phyloP scores from a whole-genome alignment of 2,888 invertebrate species.

The Chymomyza caudatula region DNA sequence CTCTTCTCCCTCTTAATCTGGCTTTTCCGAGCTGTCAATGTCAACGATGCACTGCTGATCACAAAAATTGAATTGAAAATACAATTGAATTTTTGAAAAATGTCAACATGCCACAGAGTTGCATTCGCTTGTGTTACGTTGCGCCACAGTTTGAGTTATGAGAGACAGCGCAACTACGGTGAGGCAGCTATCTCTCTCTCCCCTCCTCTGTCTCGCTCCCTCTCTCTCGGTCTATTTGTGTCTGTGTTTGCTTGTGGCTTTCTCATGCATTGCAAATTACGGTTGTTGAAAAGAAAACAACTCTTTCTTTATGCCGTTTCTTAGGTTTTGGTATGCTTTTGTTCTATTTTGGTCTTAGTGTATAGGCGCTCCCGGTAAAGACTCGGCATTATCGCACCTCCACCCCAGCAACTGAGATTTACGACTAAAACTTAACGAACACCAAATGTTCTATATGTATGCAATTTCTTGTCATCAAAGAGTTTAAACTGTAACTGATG shows the following conservation, averaged over 20 bases:
- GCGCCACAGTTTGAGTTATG: constrained; percentile 37
- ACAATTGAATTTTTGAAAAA: constrained; percentile 72
- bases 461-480: too few species aligned
- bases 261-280: constrained; percentile 54
- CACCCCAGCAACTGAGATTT: too few species aligned
- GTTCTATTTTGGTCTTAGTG: too few species aligned
- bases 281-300: too few species aligned
- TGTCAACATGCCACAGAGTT: constrained; percentile 18
- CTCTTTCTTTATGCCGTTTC: too few species aligned
- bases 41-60: constrained; percentile 50
- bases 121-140: constrained; percentile 2
- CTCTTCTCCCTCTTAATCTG: neutral
- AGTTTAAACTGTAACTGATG: too few species aligned
- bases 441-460: too few species aligned
- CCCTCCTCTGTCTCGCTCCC: neutral
- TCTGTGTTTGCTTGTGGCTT: neutral
- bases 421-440: too few species aligned
- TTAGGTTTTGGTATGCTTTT: too few species aligned
- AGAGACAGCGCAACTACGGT: constrained; percentile 13
- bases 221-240: neutral
- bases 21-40: constrained; percentile 49
- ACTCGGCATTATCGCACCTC: too few species aligned
- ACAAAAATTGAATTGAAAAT: constrained; percentile 67
- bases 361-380: too few species aligned
- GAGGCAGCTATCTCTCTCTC: neutral